Evolutionary conservation across 2,113 vertebrate genomes (phyloP).

Genomic region (Piprites chloris): DNA sequence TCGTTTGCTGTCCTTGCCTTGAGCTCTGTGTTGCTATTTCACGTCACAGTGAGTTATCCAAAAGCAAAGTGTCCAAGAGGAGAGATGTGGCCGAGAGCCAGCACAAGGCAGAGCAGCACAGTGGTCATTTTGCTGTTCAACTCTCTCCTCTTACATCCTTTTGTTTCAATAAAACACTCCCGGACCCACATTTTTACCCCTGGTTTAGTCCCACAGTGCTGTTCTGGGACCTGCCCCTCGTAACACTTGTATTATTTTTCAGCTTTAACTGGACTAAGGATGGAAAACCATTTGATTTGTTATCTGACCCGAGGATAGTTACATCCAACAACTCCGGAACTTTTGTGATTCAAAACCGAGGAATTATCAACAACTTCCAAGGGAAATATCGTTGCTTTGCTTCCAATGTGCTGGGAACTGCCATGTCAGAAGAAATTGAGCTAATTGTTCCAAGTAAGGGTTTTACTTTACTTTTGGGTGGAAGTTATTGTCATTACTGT

Average conservation of each 20-base stretch:
- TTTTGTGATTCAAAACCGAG: conserved; percentile 89
- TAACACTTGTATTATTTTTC: background rate
- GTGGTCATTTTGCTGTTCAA: background rate
- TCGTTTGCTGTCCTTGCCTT: background rate
- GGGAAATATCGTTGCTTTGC: conserved; percentile 91
- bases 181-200: background rate
- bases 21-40: background rate
- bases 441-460: conserved; percentile 91
- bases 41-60: background rate
- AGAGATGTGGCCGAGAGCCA: background rate
- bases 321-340: conserved; percentile 84
- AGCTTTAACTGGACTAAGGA: conserved; percentile 94
- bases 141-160: background rate
- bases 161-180: background rate
- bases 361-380: conserved; percentile 87
- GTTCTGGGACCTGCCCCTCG: background rate
- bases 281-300: conserved; percentile 84
- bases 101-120: background rate
- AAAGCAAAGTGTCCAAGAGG: background rate
- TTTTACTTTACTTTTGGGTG: background rate
- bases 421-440: conserved; percentile 90
- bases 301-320: conserved; percentile 81
- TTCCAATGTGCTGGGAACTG: conserved; percentile 85
- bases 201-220: background rate
- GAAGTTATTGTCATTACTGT: background rate